Percentiles rank a stretch among this genome's conserved stretches.
Evolutionary conservation across 2,113 vertebrate species (phyloP).

Genomic region (Calypte anna): DNA sequence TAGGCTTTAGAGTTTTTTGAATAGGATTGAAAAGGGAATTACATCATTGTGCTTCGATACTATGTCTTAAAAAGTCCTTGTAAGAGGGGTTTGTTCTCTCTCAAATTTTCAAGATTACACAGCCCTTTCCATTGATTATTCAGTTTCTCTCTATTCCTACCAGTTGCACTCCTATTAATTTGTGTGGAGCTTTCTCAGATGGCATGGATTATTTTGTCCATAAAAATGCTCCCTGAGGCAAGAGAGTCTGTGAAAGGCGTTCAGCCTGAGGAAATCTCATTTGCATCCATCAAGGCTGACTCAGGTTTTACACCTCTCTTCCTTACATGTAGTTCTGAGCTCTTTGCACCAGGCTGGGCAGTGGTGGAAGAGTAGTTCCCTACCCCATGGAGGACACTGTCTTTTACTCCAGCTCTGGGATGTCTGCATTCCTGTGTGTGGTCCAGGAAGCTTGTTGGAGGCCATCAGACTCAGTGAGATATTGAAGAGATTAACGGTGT

Average conservation of each 20-base stretch:
- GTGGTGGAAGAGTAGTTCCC: background rate
- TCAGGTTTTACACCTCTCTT: background rate
- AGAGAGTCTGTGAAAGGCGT: slow-evolving; percentile 3
- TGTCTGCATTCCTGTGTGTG: background rate
- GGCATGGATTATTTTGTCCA: slow-evolving; percentile 25
- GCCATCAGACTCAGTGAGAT: background rate
- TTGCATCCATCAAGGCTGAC: background rate
- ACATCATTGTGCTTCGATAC: slow-evolving; percentile 54
- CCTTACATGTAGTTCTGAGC: accelerated
- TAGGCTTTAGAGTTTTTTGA: slow-evolving; percentile 43
- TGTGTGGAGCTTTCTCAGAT: slow-evolving; percentile 38
- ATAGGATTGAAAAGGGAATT: slow-evolving; percentile 5
- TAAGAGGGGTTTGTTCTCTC: slow-evolving; percentile 10
- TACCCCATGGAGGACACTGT: background rate
- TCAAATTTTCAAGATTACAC: slow-evolving; percentile 42
- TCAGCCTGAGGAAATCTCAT: background rate
- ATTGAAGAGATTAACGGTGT: background rate
- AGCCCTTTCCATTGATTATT: slow-evolving; percentile 57
- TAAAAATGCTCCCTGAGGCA: slow-evolving; percentile 44
- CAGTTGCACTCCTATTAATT: slow-evolving; percentile 49
- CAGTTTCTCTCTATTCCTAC: slow-evolving; percentile 55
- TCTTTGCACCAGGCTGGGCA: background rate
- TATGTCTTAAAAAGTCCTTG: slow-evolving; percentile 44
- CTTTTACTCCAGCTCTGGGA: background rate
- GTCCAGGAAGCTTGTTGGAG: background rate